Evolutionary conservation across 2,113 vertebrate genomes (phyloP).

Genomic region (Epinephelus fuscoguttatus): DNA sequence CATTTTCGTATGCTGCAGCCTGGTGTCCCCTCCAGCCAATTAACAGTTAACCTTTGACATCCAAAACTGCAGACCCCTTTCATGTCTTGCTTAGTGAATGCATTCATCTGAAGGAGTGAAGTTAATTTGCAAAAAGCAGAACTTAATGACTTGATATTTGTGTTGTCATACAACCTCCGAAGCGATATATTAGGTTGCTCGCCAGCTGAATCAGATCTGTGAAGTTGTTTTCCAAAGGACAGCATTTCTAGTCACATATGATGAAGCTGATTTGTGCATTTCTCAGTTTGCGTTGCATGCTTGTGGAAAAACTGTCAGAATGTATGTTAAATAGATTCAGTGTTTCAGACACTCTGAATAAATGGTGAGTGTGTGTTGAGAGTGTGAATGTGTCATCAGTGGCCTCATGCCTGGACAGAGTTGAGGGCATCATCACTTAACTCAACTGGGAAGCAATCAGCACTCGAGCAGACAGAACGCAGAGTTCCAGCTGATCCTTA

Average conservation of each 20-base stretch:
- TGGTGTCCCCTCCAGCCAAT: too few species aligned
- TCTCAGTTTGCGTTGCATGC: background rate
- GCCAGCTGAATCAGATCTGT: background rate
- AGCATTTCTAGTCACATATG: background rate
- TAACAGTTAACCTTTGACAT: too few species aligned
- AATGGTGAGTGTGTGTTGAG: slow-evolving; percentile 12
- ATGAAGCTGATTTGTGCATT: background rate
- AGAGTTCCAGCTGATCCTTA: slow-evolving; percentile 68
- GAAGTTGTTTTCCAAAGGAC: background rate
- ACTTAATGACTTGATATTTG: background rate
- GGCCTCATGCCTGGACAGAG: slow-evolving; percentile 52
- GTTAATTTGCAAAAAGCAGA: too few species aligned
- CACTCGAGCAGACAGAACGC: slow-evolving; percentile 58
- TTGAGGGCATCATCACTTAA: slow-evolving; percentile 46
- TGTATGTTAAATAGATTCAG: slow-evolving; percentile 15
- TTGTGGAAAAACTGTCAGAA: background rate
- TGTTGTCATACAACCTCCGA: background rate
- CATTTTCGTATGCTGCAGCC: too few species aligned
- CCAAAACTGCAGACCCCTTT: background rate
- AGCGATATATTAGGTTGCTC: background rate
- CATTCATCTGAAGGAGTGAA: background rate
- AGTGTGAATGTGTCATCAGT: slow-evolving; percentile 48
- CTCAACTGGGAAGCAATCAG: slow-evolving; percentile 60
- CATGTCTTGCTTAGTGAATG: background rate
- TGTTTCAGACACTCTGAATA: slow-evolving; percentile 22